A percentile compares a stretch with the other conserved stretches of the same genome.
These are phyloP conservation scores for Poecilia picta DNA, from an alignment of 2,797 vertebrate genomes.

Conservation along the genomic window DNA sequence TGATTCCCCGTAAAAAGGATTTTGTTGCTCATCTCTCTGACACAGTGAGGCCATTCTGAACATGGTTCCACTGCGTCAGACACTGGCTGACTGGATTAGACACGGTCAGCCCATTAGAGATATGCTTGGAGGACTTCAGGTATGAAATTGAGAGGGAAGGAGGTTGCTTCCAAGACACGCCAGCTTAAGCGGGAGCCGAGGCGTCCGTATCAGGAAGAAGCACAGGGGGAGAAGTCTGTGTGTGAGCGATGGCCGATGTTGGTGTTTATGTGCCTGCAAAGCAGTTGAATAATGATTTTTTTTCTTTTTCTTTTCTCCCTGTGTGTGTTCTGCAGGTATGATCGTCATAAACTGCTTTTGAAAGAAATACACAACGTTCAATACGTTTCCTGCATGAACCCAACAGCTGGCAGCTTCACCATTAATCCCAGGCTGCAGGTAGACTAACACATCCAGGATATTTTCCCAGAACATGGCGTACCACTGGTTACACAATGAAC, in stretches of 20 bases:
- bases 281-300: slow-evolving; percentile 45
- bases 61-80: slow-evolving; percentile 63
- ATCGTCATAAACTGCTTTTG: slow-evolving; percentile 89
- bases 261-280: slow-evolving; percentile 15
- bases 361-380: slow-evolving; percentile 94
- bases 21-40: slow-evolving; percentile 54
- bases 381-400: slow-evolving; percentile 97
- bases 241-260: slow-evolving; percentile 1
- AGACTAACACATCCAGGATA: slow-evolving; percentile 31
- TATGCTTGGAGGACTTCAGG: slow-evolving; percentile 63
- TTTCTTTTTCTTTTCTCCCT: slow-evolving; percentile 14
- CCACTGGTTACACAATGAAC: slow-evolving; percentile 31
- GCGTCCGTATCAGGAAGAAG: slow-evolving; percentile 39
- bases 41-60: slow-evolving; percentile 62
- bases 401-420: slow-evolving; percentile 93
- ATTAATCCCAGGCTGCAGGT: slow-evolving; percentile 97
- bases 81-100: slow-evolving; percentile 65
- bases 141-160: slow-evolving; percentile 73
- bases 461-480: slow-evolving; percentile 11
- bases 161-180: slow-evolving; percentile 49
- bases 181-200: slow-evolving; percentile 62
- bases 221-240: slow-evolving; percentile 4
- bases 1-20: slow-evolving; percentile 56
- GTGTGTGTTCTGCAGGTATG: slow-evolving; percentile 86
- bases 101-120: slow-evolving; percentile 69